Base-by-base conservation (phyloP, 2,113 vertebrate genomes). In the Melierax canorus region DNA sequence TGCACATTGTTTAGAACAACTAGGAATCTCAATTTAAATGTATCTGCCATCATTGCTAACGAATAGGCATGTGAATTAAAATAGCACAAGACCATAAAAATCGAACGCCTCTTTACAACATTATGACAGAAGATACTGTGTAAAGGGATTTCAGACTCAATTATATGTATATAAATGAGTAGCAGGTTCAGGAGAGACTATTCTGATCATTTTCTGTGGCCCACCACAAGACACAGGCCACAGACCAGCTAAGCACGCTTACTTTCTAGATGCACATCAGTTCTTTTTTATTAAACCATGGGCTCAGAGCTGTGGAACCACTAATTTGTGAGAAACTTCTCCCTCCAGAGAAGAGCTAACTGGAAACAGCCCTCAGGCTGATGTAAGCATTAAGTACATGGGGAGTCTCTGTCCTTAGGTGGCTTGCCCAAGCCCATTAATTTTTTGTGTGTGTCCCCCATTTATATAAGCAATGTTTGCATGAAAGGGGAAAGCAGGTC, bases 401-500 rank as follows among this genome's bases (percentile, higher is more conserved):
- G 96, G 84, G 75, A 95, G 95, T 75, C 95, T 96, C 94, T 97
- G 97, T 95, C 95, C 95, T 95, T 96, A 96, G 85, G 95, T 96
- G 94, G 71, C 96, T 96, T 92, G 74, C 74, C 78, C 78, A 69
- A 84, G 87, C 86, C 96, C 90, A 97, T 97, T 97, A 91, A 91
- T 94, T 93, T 89, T 96, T 84, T 86, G 76, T 97, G 58, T 87
- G 91, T 86, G 84, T 81, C 90, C 94, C 94, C 87, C 86, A 69
- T 97, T 97, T 96, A 96, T 94, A 91, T 84, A 97, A 96, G 91
- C 85, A 60, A 92, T 85, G 85, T 89, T 93, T 91, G 95, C 90
- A 91, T 94, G 95, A 96, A 94, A 95, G 97, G 94, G 86, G 94
- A 97, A 97, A 97, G 94, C 92, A 96, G 97, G 97, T 97, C 97